Conservation (phyloP, 2,888 invertebrate genomes). For the Serripes groenlandicus region DNA sequence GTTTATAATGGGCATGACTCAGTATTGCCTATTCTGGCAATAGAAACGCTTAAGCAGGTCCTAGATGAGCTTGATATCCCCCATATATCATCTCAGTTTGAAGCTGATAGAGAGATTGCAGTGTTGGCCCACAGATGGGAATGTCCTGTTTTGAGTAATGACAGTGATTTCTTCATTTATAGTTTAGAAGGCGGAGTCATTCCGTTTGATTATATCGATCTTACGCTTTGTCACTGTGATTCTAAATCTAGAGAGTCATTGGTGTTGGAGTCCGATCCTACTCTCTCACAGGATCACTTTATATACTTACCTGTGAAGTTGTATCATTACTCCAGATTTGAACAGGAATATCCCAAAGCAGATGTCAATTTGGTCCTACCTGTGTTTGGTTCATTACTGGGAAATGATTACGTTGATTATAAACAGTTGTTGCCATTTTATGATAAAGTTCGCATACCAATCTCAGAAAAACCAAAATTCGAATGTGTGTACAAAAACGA, state of each 20-base stretch:
- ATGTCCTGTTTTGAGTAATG: constrained; percentile 96
- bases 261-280: constrained; percentile 18
- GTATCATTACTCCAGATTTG: constrained; percentile 91
- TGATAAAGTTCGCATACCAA: constrained; percentile 88
- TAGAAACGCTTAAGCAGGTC: constrained; percentile 92
- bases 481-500: constrained; percentile 86
- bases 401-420: constrained; percentile 94
- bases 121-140: constrained; percentile 92
- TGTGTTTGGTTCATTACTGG: constrained; percentile 93
- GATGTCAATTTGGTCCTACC: constrained; percentile 91
- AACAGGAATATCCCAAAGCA: constrained; percentile 89
- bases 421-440: constrained; percentile 90
- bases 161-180: constrained; percentile 97
- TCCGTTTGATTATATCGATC: constrained; percentile 88
- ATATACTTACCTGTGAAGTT: constrained; percentile 87
- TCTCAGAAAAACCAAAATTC: constrained; percentile 79
- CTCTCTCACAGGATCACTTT: constrained; percentile 39
- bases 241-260: constrained; percentile 40
- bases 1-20: constrained; percentile 86
- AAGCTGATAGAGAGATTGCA: constrained; percentile 96
- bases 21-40: constrained; percentile 92
- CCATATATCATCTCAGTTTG: constrained; percentile 92
- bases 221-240: constrained; percentile 65
- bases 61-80: constrained; percentile 90
- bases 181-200: constrained; percentile 92